A percentile compares a stretch with the other conserved stretches of the same genome.
Conservation (phyloP, 2,797 vertebrate species). For the Coreius guichenoti region DNA sequence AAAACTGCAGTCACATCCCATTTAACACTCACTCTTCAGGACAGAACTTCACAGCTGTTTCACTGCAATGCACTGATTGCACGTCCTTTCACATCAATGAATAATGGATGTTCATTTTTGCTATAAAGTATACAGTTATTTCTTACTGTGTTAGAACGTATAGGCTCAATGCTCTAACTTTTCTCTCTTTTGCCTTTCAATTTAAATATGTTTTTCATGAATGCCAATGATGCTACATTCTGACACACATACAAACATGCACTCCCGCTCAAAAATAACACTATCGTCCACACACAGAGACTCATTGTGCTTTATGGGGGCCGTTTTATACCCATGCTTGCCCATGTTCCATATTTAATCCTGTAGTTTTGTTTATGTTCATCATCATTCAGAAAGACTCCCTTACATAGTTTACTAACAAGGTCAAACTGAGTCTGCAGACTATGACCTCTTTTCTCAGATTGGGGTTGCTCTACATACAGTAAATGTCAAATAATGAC, state of each 20-base stretch:
- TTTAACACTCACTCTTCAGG: slow-evolving; percentile 72
- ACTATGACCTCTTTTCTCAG: slow-evolving; percentile 71
- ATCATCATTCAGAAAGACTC: slow-evolving; percentile 67
- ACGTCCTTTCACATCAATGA: slow-evolving; percentile 53
- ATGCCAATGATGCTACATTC: background rate
- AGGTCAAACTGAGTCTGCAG: slow-evolving; percentile 72
- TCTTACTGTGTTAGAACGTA: background rate
- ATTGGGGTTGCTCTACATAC: slow-evolving; percentile 60
- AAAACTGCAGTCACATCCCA: slow-evolving; percentile 74
- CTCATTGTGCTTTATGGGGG: slow-evolving; percentile 65
- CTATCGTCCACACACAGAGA: slow-evolving; percentile 51
- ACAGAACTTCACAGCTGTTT: slow-evolving; percentile 69
- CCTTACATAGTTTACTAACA: slow-evolving; percentile 62
- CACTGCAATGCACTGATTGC: slow-evolving; percentile 66
- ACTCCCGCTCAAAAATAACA: slow-evolving; percentile 40
- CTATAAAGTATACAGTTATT: background rate
- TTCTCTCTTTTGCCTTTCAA: background rate
- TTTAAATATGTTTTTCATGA: slow-evolving; percentile 1
- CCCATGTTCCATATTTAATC: slow-evolving; percentile 72
- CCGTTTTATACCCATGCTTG: slow-evolving; percentile 47
- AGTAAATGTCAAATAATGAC: slow-evolving; percentile 3
- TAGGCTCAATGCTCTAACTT: background rate
- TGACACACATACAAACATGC: background rate
- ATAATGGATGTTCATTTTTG: slow-evolving; percentile 51
- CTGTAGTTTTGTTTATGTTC: slow-evolving; percentile 76